Evolutionary conservation across 1,140 invertebrate species (phyloP).

Genomic region (Ooceraea biroi): DNA sequence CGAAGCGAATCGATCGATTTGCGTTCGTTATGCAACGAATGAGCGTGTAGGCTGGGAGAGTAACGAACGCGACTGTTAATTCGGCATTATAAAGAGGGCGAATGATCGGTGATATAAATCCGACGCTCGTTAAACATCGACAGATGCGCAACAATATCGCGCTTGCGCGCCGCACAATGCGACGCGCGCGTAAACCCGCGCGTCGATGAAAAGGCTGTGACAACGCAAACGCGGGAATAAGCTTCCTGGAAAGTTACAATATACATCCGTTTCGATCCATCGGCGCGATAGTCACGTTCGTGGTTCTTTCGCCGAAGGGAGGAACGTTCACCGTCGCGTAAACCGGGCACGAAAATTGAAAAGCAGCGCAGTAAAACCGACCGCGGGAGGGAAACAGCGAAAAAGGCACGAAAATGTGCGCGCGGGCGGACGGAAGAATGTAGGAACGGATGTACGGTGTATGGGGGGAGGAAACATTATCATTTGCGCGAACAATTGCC

Average conservation of each 20-base stretch:
- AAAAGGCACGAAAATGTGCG: constrained; percentile 33
- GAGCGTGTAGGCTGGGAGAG: background rate
- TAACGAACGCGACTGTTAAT: background rate
- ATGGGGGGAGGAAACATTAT: constrained; percentile 50
- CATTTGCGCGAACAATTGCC: constrained; percentile 30
- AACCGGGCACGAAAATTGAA: constrained; percentile 62
- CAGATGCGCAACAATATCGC: constrained; percentile 23
- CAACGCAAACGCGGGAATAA: constrained; percentile 54
- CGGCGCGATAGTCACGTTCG: constrained; percentile 60
- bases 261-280: constrained; percentile 63
- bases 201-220: constrained; percentile 56
- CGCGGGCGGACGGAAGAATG: background rate
- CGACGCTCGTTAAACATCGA: constrained; percentile 44
- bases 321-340: constrained; percentile 36
- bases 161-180: constrained; percentile 9
- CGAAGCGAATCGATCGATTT: constrained; percentile 5
- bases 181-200: constrained; percentile 9
- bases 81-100: background rate
- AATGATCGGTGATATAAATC: background rate
- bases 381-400: constrained; percentile 18
- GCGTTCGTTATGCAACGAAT: background rate
- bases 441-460: background rate
- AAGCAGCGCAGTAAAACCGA: constrained; percentile 44
- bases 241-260: constrained; percentile 61
- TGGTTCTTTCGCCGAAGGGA: constrained; percentile 54